These are phyloP conservation scores for Cliona cf. orientalis DNA, from an alignment of 37 sponge, comb jelly and placozoan species.

Conservation along the genomic window DNA sequence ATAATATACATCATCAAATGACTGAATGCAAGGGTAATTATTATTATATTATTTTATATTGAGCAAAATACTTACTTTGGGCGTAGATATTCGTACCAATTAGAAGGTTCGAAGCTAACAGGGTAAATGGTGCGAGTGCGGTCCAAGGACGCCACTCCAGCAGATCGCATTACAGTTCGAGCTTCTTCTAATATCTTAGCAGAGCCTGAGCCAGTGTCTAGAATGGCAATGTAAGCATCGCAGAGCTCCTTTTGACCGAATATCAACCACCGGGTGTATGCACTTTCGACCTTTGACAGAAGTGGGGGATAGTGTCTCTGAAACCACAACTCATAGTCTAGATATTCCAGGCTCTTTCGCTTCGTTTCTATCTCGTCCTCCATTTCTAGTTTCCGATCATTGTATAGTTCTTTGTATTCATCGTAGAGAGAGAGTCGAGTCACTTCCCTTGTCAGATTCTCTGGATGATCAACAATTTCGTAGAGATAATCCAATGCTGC, in stretches of 20 bases:
- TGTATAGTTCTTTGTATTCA: constrained; percentile 37
- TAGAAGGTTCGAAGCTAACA: constrained; percentile 49
- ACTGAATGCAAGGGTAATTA: too few relatives aligned
- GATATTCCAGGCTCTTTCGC: neutral
- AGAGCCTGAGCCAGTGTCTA: constrained; percentile 56
- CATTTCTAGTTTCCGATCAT: constrained; percentile 42
- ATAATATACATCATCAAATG: too few relatives aligned
- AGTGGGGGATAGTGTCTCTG: constrained; percentile 51
- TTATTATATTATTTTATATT: too few relatives aligned
- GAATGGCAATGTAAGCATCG: constrained; percentile 25
- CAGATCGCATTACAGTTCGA: constrained; percentile 30
- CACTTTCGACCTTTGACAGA: constrained; percentile 54
- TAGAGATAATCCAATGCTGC: constrained; percentile 19
- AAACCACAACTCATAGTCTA: constrained; percentile 68
- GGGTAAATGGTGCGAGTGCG: constrained; percentile 62
- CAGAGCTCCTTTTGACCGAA: constrained; percentile 65
- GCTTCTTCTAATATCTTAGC: constrained; percentile 49
- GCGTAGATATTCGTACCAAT: constrained; percentile 63
- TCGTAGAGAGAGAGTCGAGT: constrained; percentile 47
- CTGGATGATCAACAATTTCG: constrained; percentile 28
- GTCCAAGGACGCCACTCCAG: constrained; percentile 57
- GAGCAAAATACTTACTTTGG: too few relatives aligned
- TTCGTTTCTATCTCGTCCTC: constrained; percentile 45
- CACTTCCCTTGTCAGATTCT: constrained; percentile 19
- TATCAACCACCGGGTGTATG: constrained; percentile 60